A percentile compares a stretch with the other conserved stretches of the same genome.
Conservation (phyloP, 2,888 invertebrate genomes). For the Chloroclysta siterata region DNA sequence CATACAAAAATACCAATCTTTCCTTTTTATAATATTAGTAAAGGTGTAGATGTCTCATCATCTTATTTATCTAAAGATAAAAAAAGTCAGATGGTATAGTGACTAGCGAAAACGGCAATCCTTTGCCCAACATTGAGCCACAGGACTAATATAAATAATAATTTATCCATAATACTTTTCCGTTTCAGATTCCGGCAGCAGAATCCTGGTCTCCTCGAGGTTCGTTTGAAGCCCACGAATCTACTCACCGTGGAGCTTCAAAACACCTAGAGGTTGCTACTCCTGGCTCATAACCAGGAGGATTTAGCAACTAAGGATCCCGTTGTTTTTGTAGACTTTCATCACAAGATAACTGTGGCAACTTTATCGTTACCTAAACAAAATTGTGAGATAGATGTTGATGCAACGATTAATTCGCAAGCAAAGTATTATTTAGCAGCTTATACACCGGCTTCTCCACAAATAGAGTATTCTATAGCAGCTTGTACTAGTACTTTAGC, state of each 20-base stretch:
- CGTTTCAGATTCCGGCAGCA: constrained; percentile 21
- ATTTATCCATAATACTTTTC: neutral
- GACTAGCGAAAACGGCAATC: too few species aligned
- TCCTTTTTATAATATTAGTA: too few species aligned
- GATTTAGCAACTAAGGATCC: neutral
- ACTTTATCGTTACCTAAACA: neutral
- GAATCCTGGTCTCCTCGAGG: constrained; percentile 24
- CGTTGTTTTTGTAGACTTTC: constrained; percentile 2
- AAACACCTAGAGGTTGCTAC: constrained; percentile 4
- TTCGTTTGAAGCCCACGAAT: constrained; percentile 9
- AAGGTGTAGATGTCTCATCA: too few species aligned
- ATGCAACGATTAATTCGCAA: too few species aligned
- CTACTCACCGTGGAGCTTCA: constrained; percentile 9
- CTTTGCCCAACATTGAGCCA: too few species aligned
- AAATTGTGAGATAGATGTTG: neutral
- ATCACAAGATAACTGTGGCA: neutral
- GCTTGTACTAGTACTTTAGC: neutral
- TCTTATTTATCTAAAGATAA: too few species aligned
- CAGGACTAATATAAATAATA: too few species aligned
- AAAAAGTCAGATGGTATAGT: too few species aligned
- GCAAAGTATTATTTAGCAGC: neutral
- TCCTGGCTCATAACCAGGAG: neutral
- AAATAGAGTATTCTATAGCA: neutral
- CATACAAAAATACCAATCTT: too few species aligned
- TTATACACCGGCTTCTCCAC: neutral